Evolutionary conservation across 2,113 vertebrate species (phyloP).

Genomic region (Neodontobutis hainanensis): DNA sequence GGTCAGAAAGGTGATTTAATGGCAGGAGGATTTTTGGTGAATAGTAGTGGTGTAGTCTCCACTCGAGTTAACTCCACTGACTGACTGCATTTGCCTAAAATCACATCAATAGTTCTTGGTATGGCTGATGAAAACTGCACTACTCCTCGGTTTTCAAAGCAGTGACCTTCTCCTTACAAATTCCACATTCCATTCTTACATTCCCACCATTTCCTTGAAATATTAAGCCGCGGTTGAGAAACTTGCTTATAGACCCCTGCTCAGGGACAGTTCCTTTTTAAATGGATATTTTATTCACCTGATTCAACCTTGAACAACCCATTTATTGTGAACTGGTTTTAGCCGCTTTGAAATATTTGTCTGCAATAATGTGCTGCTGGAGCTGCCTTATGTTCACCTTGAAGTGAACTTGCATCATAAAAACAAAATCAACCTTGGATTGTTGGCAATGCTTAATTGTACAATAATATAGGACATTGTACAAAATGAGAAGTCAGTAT

Average conservation of each 20-base stretch:
- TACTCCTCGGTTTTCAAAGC: neutral
- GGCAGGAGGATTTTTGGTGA: neutral
- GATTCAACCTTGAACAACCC: neutral
- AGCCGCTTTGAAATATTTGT: neutral
- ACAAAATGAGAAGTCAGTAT: neutral
- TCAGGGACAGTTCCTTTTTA: neutral
- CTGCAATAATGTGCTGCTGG: neutral
- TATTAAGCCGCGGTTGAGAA: neutral
- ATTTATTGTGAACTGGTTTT: neutral
- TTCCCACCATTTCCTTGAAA: neutral
- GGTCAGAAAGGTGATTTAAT: neutral
- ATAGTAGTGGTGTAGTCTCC: neutral
- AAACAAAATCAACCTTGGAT: neutral
- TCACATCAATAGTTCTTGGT: neutral
- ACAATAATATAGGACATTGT: no score
- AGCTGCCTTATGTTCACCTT: neutral
- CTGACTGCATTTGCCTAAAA: neutral
- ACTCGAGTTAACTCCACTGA: neutral
- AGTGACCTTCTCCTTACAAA: neutral
- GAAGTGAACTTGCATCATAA: neutral
- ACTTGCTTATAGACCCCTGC: neutral
- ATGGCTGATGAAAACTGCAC: neutral
- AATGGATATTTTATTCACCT: neutral
- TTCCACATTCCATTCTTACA: conserved; percentile 4
- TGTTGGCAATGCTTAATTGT: neutral